Evolutionary conservation across 2,797 vertebrate genomes (phyloP).

Genomic region (Pangasius larnaudii): DNA sequence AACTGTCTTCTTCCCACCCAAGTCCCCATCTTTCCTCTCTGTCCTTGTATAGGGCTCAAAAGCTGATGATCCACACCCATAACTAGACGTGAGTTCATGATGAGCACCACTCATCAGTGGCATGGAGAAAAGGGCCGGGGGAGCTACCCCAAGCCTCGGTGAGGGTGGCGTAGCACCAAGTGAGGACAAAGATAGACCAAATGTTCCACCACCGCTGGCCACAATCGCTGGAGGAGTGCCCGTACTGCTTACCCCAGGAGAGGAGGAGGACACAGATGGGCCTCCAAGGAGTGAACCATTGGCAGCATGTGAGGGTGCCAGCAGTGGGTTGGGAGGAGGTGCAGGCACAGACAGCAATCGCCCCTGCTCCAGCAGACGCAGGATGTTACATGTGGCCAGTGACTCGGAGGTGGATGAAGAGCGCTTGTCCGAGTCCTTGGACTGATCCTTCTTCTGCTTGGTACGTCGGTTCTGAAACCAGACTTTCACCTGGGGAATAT

Average conservation of each 20-base stretch:
- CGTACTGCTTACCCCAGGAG: conserved; percentile 63
- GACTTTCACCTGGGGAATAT: conserved; percentile 86
- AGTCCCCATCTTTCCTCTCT: conserved; percentile 80
- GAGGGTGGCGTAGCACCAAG: conserved; percentile 76
- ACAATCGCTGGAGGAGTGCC: conserved; percentile 62
- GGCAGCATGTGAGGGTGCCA: conserved; percentile 65
- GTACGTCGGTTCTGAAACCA: conserved; percentile 98
- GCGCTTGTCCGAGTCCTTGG: conserved; percentile 89
- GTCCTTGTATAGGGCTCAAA: conserved; percentile 91
- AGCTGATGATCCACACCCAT: conserved; percentile 85
- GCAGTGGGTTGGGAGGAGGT: conserved; percentile 78
- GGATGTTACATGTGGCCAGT: conserved; percentile 91
- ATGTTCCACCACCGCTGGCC: conserved; percentile 63
- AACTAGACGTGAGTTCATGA: conserved; percentile 80
- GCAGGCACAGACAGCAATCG: conserved; percentile 84
- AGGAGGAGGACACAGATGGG: conserved; percentile 55
- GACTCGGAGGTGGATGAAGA: conserved; percentile 84
- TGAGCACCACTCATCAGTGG: conserved; percentile 80
- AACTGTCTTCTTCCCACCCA: conserved; percentile 80
- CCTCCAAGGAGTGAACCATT: conserved; percentile 72
- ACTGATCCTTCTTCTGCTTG: conserved; percentile 98
- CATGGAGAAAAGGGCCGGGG: conserved; percentile 81
- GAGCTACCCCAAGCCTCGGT: conserved; percentile 72
- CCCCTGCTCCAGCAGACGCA: conserved; percentile 91
- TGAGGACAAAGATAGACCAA: conserved; percentile 78